These are phyloP conservation scores for Clostera curtula DNA, from an alignment of 2,888 invertebrate species.

Conservation along the genomic window DNA sequence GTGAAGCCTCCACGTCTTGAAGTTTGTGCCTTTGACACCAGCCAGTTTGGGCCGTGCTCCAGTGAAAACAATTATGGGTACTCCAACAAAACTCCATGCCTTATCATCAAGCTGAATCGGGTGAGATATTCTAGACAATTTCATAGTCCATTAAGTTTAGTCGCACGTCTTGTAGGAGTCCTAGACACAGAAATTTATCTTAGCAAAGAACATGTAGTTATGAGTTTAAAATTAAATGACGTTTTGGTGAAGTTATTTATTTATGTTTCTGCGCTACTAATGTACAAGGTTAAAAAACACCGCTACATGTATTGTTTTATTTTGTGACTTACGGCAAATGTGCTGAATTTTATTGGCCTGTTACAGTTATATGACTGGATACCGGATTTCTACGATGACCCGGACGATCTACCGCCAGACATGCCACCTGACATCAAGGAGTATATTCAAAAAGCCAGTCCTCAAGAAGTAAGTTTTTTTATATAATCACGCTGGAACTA, in stretches of 20 bases:
- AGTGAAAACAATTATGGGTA: conserved; percentile 89
- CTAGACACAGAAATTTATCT: too few relatives aligned
- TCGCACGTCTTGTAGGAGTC: too few relatives aligned
- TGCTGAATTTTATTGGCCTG: neutral
- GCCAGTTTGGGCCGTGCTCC: conserved; percentile 84
- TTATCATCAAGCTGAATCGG: conserved; percentile 94
- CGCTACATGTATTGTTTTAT: too few relatives aligned
- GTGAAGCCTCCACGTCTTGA: conserved; percentile 48
- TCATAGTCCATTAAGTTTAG: too few relatives aligned
- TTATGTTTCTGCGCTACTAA: too few relatives aligned
- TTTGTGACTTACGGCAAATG: too few relatives aligned
- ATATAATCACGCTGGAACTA: too few relatives aligned
- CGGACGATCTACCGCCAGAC: conserved; percentile 77
- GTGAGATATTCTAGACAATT: too few relatives aligned
- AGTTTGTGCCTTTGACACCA: conserved; percentile 87
- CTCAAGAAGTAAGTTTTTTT: conserved; percentile 43
- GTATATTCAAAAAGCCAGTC: conserved; percentile 40
- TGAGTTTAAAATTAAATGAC: too few relatives aligned
- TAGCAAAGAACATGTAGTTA: too few relatives aligned
- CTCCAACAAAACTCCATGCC: conserved; percentile 89
- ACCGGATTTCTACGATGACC: conserved; percentile 86
- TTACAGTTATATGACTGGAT: conserved; percentile 89
- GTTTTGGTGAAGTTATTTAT: too few relatives aligned
- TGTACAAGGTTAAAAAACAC: too few relatives aligned
- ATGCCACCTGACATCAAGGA: conserved; percentile 78